These are phyloP conservation scores for Grammomys dolichurus DNA, from an alignment of 2,113 vertebrate genomes.

Conservation along the genomic window DNA sequence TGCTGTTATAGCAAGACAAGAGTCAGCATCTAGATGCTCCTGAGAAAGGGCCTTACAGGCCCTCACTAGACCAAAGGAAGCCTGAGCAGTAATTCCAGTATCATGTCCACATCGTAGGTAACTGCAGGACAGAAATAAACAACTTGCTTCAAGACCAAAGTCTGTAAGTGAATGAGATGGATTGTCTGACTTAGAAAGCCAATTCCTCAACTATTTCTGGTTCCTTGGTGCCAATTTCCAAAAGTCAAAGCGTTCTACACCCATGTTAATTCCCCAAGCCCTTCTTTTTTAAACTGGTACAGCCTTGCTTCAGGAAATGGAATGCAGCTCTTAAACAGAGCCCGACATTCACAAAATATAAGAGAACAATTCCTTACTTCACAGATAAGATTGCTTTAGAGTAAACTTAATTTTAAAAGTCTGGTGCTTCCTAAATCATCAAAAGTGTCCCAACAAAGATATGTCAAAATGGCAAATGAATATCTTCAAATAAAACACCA, in stretches of 20 bases:
- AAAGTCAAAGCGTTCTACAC: slow-evolving; percentile 2
- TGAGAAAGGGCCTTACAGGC: background rate
- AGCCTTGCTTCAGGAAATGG: background rate
- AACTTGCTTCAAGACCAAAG: background rate
- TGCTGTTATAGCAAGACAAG: background rate
- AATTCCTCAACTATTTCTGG: background rate
- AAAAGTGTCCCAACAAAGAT: slow-evolving; percentile 43
- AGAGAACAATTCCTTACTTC: slow-evolving; percentile 4
- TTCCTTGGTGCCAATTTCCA: background rate
- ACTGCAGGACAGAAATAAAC: background rate
- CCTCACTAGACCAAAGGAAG: background rate
- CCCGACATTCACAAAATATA: background rate
- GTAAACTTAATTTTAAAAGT: slow-evolving; percentile 37
- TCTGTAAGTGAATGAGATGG: background rate
- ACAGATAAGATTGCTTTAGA: slow-evolving; percentile 5
- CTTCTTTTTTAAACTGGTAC: background rate
- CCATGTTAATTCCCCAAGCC: background rate
- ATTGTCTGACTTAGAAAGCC: slow-evolving; percentile 38
- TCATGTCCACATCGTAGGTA: background rate
- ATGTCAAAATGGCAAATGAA: background rate
- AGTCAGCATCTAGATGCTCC: background rate
- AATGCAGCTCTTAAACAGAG: background rate
- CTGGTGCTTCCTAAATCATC: slow-evolving; percentile 20
- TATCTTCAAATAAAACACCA: slow-evolving; percentile 22
- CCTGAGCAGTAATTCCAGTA: background rate